Evolutionary conservation across 2,888 invertebrate species (phyloP), one percentile per base, ranked within the genome.

Genomic region (Smittia aterrima): DNA sequence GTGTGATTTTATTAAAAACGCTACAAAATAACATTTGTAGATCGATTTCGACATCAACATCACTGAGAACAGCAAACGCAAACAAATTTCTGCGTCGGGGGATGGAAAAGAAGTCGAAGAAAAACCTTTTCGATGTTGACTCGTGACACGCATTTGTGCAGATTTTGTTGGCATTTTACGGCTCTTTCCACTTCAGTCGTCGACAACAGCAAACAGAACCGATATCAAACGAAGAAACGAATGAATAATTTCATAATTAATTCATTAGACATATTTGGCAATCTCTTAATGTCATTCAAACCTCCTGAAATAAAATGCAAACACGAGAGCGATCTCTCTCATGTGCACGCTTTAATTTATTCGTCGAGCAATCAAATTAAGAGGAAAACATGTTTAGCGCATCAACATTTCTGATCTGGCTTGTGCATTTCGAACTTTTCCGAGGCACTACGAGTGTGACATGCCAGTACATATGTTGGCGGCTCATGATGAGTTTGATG

Each of bases 1-100:
- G 66, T 66, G 66, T 66, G 66, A 66, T 66, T 66, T 66, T 66
- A 38, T 58, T 47, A 58, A 72, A 58, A 24, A 72, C 58, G 58
- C 22, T 58, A 58, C 58, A 58, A 54, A 32, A 27, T 54, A 62
- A 72, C 72, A 72, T 72, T 72, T 72, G 72, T 72, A 32, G 54
- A 72, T 72, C 62, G 54, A 18, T 38, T 66, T 66, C 66, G n/a
- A n/a, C n/a, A 58, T 66, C 66, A 16, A 27, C 58, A 20, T 67
- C 41, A 67, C 67, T n/a, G n/a, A 41, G 11, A 64, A 64, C 64
- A 64, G 27, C 64, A 27, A 64, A 64, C 24, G 64, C 64, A 64
- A 64, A 64, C 64, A 64, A 64, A 64, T 64, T 64, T 16, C 9
- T 18, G 18, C 20, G 22, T 47, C 16, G 47, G 47, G 47, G 47